These are phyloP conservation scores for Entomyzon cyanotis DNA, from an alignment of 2,113 vertebrate genomes.

Conservation along the genomic window DNA sequence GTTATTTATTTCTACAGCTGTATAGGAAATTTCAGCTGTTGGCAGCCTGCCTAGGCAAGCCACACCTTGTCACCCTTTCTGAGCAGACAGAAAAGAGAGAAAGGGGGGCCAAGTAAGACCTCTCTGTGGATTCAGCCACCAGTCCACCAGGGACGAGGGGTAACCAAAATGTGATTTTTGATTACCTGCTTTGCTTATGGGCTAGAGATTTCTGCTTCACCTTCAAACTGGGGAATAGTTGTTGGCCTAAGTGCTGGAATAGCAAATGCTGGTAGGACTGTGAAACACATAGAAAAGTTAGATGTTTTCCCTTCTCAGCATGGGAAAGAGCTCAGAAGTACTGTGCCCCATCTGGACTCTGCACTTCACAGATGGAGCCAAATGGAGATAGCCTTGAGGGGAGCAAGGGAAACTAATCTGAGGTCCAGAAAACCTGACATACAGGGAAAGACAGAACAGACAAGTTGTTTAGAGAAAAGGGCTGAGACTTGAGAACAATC, in stretches of 20 bases:
- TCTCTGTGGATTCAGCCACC: neutral
- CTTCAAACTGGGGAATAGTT: neutral
- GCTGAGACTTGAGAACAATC: neutral
- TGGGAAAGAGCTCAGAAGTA: neutral
- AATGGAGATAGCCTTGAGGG: neutral
- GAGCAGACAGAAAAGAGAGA: neutral
- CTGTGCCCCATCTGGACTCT: neutral
- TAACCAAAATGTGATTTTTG: neutral
- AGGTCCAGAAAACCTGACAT: conserved; percentile 15
- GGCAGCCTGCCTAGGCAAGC: conserved; percentile 31
- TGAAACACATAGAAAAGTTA: neutral
- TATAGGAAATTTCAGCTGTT: conserved; percentile 19
- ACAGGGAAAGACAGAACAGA: conserved; percentile 13
- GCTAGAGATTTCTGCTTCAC: neutral
- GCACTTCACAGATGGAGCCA: neutral
- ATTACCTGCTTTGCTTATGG: neutral
- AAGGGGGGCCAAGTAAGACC: neutral
- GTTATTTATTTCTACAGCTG: conserved; percentile 42
- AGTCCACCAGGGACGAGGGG: neutral
- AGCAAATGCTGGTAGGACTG: neutral
- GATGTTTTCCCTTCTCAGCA: neutral
- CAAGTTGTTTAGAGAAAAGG: neutral
- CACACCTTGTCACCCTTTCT: conserved; percentile 20
- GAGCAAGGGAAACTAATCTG: neutral
- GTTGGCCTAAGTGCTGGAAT: neutral